phyloP scores from a whole-genome alignment of 64 coral and sea anemone species.

The Dendrophyllia cribrosa region DNA sequence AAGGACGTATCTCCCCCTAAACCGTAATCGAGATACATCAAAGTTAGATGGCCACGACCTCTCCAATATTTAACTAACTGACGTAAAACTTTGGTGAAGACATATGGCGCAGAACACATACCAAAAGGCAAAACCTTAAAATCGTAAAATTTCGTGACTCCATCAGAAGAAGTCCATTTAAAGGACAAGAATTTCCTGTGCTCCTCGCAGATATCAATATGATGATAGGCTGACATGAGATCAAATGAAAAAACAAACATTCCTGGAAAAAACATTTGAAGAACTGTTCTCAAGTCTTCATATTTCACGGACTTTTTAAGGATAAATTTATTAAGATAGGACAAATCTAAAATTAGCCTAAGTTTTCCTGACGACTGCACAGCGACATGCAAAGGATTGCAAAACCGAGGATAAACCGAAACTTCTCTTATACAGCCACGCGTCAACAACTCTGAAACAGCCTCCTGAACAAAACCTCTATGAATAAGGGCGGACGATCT shows the following conservation, averaged over 20 bases:
- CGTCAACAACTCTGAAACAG: background rate
- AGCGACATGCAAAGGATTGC: constrained; percentile 69
- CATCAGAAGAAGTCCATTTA: constrained; percentile 1
- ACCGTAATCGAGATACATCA: background rate
- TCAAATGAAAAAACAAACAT: constrained; percentile 17
- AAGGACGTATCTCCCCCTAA: background rate
- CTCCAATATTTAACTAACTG: background rate
- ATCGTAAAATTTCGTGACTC: constrained; percentile 17
- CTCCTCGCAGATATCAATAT: constrained; percentile 1
- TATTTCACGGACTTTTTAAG: constrained; percentile 9
- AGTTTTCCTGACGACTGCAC: background rate
- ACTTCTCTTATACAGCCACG: constrained; percentile 50
- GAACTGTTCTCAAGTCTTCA: constrained; percentile 33
- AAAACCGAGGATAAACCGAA: constrained; percentile 35
- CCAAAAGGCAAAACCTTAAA: constrained; percentile 16
- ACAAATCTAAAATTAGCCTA: background rate
- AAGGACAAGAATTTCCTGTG: constrained; percentile 13
- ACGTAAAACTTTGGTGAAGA: background rate
- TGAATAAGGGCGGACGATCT: constrained; percentile 19
- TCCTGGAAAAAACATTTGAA: constrained; percentile 20
- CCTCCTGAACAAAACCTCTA: constrained; percentile 24
- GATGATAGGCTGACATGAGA: constrained; percentile 8
- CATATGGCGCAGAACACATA: constrained; percentile 1
- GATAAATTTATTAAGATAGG: constrained; percentile 9
- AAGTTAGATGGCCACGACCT: background rate